Evolutionary conservation across 2,797 vertebrate genomes (phyloP).

Genomic region (Synanceia verrucosa): DNA sequence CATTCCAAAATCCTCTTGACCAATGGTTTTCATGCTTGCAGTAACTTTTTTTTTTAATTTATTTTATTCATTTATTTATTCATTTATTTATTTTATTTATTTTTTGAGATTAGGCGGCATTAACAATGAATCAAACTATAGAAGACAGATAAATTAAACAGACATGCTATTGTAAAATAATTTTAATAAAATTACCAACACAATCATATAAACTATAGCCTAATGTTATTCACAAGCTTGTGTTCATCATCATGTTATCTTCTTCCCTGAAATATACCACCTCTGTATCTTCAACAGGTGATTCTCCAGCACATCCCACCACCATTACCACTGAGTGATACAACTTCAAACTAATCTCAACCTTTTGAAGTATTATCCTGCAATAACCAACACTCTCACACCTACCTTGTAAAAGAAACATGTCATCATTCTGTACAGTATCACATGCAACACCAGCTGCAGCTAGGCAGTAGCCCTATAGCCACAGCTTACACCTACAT

Average conservation of each 20-base stretch:
- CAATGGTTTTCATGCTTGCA: too few species aligned
- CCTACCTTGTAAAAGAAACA: background rate
- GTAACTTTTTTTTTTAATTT: too few species aligned
- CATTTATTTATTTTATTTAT: too few species aligned
- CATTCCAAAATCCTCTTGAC: background rate
- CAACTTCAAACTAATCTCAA: constrained; percentile 24
- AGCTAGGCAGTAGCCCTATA: background rate
- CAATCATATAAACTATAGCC: background rate
- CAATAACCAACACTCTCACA: background rate
- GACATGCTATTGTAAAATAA: background rate
- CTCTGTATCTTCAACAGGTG: constrained; percentile 48
- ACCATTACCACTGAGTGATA: background rate
- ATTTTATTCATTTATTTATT: too few species aligned
- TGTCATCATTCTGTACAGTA: background rate
- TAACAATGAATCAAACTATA: background rate
- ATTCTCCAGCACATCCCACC: constrained; percentile 46
- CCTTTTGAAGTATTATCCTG: background rate
- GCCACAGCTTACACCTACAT: background rate
- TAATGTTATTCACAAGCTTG: too few species aligned
- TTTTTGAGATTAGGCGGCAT: background rate
- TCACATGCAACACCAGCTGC: background rate
- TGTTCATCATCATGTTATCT: background rate
- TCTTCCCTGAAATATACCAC: background rate
- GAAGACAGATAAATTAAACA: background rate
- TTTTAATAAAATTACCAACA: background rate